A percentile compares a stretch with the other conserved stretches of the same genome.
These are phyloP conservation scores for Pteria penguin DNA, from an alignment of 2,888 invertebrate species.

Conservation along the genomic window DNA sequence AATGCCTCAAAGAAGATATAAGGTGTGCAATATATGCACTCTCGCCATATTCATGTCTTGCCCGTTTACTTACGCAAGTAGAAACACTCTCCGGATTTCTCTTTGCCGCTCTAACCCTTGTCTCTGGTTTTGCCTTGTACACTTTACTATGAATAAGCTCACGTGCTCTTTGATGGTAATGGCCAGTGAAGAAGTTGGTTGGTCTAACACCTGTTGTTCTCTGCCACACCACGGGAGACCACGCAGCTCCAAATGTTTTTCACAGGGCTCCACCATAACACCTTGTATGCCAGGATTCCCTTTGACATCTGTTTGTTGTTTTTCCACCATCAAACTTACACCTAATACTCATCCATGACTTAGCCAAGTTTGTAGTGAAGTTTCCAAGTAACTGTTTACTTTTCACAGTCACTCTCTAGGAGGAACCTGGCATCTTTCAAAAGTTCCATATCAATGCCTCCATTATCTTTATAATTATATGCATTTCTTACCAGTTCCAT, in stretches of 20 bases:
- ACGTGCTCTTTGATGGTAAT: not conserved
- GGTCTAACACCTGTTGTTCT: constrained; percentile 13
- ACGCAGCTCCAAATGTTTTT: constrained; percentile 29
- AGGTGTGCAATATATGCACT: not conserved
- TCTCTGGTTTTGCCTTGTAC: constrained; percentile 11
- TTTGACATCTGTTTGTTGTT: constrained; percentile 16
- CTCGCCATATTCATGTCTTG: constrained; percentile 11
- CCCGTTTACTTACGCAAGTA: constrained; percentile 15
- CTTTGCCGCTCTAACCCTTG: not conserved
- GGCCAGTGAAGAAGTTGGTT: constrained; percentile 13
- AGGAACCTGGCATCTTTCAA: constrained; percentile 24
- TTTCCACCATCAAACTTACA: constrained; percentile 41
- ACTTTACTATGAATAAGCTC: not conserved
- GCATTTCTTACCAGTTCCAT: too few relatives aligned
- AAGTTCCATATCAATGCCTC: constrained; percentile 4
- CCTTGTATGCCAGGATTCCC: constrained; percentile 29
- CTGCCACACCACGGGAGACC: constrained; percentile 33
- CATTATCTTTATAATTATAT: too few relatives aligned
- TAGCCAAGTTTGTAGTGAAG: constrained; percentile 34
- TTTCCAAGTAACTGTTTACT: constrained; percentile 31
- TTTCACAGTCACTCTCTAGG: too few relatives aligned
- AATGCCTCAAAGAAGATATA: not conserved
- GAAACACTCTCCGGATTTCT: constrained; percentile 12
- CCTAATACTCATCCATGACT: constrained; percentile 30
- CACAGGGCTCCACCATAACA: constrained; percentile 38